These are phyloP conservation scores for Tridacna gigas DNA, from an alignment of 2,888 invertebrate species.

Conservation along the genomic window DNA sequence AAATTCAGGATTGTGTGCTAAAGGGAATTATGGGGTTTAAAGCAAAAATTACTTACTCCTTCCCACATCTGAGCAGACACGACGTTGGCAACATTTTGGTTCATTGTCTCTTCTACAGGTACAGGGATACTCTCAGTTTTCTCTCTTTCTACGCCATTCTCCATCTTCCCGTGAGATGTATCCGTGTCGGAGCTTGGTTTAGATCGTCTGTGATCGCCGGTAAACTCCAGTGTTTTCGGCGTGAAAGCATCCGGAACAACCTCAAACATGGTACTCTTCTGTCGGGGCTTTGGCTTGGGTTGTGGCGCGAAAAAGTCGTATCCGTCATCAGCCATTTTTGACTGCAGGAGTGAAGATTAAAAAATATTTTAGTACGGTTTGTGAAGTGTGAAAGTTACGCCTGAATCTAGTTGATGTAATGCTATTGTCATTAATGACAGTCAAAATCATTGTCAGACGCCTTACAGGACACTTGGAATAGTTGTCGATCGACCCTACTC, in stretches of 20 bases:
- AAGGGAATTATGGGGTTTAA: too few species aligned
- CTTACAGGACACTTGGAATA: too few species aligned
- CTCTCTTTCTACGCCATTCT: not conserved
- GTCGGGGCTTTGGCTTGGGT: slow-evolving; percentile 73
- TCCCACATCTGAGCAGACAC: slow-evolving; percentile 70
- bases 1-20: too few species aligned
- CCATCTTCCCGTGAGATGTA: slow-evolving; percentile 23
- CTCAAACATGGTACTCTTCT: slow-evolving; percentile 76
- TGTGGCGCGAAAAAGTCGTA: slow-evolving; percentile 77
- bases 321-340: slow-evolving; percentile 70
- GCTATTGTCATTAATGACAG: not conserved
- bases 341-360: not conserved
- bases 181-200: slow-evolving; percentile 40
- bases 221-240: slow-evolving; percentile 74
- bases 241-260: slow-evolving; percentile 78
- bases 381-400: not conserved
- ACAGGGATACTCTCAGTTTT: slow-evolving; percentile 6
- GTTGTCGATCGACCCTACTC: not conserved
- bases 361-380: not conserved
- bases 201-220: slow-evolving; percentile 63
- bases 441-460: too few species aligned
- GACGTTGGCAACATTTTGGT: slow-evolving; percentile 62
- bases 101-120: slow-evolving; percentile 52
- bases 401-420: not conserved
- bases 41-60: slow-evolving; percentile 59